Conservation (phyloP, 2,888 invertebrate species). For the Cybosia mesomella region DNA sequence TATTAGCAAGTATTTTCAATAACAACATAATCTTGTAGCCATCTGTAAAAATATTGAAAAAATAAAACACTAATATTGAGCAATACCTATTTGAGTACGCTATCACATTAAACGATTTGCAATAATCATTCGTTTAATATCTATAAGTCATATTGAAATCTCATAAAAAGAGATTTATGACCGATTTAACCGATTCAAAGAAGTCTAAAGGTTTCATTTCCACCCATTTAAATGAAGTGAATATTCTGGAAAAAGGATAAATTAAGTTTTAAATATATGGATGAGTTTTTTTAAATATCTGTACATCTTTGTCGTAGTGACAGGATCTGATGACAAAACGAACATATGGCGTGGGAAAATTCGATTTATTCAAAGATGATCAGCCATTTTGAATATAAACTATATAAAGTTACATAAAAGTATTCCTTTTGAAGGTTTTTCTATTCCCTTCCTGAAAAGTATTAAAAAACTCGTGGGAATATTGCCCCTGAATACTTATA, state of each 20-base stretch:
- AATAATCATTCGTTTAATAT: constrained; percentile 34
- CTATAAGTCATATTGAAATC: constrained; percentile 44
- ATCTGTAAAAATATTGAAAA: constrained; percentile 2
- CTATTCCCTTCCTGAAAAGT: no score
- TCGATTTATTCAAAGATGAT: no score
- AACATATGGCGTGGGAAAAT: no score
- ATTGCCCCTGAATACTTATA: no score
- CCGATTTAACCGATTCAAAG: constrained; percentile 44
- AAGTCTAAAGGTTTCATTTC: constrained; percentile 55
- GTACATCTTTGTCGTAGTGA: no score
- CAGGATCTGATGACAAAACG: no score
- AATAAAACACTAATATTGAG: constrained; percentile 11
- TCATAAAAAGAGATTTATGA: constrained; percentile 55
- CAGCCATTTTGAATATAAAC: no score
- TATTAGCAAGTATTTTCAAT: no score
- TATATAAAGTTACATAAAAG: no score
- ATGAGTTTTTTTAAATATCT: no score
- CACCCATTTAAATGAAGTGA: constrained; percentile 50
- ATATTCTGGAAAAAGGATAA: constrained; percentile 38
- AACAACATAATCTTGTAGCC: background rate
- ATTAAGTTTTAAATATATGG: constrained; percentile 26
- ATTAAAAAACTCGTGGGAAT: no score
- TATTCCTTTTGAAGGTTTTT: no score
- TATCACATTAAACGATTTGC: constrained; percentile 28
- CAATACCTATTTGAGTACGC: constrained; percentile 11